A percentile compares a stretch with the other conserved stretches of the same genome.
phyloP scores from a whole-genome alignment of 2,113 vertebrate genomes.

The Alosa alosa region DNA sequence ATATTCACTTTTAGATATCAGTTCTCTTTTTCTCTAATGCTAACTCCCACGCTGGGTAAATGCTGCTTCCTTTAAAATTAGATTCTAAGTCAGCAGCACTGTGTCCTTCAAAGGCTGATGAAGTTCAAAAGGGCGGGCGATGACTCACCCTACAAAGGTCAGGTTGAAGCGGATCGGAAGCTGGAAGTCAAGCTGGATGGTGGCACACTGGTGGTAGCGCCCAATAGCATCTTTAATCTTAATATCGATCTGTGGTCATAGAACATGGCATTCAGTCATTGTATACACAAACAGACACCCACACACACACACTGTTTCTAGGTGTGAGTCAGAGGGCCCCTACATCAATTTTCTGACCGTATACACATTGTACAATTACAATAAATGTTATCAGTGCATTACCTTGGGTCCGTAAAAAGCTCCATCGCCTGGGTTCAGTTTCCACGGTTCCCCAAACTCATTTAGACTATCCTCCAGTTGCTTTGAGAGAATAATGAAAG shows the following conservation, averaged over 20 bases:
- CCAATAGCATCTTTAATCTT: constrained; percentile 92
- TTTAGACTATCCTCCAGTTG: constrained; percentile 90
- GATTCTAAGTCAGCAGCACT: background rate
- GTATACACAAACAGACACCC: background rate
- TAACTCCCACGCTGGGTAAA: background rate
- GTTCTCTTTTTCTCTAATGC: background rate
- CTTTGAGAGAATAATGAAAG: constrained; percentile 59
- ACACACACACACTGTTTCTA: background rate
- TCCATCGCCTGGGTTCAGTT: constrained; percentile 86
- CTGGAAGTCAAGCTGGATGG: constrained; percentile 96
- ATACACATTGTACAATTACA: background rate
- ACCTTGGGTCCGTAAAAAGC: constrained; percentile 98
- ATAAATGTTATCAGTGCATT: background rate
- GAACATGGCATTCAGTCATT: background rate
- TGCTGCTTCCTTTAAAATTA: background rate
- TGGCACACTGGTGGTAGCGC: constrained; percentile 92
- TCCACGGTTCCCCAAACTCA: constrained; percentile 88
- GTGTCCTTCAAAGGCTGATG: background rate
- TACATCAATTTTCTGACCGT: background rate
- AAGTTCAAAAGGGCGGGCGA: background rate
- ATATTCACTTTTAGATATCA: background rate
- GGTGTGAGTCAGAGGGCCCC: too few relatives aligned
- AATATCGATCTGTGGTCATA: constrained; percentile 85
- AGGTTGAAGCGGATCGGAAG: constrained; percentile 89
- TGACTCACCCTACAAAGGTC: constrained; percentile 87